phyloP scores from a whole-genome alignment of 2,113 vertebrate species.

The Chamaea fasciata region DNA sequence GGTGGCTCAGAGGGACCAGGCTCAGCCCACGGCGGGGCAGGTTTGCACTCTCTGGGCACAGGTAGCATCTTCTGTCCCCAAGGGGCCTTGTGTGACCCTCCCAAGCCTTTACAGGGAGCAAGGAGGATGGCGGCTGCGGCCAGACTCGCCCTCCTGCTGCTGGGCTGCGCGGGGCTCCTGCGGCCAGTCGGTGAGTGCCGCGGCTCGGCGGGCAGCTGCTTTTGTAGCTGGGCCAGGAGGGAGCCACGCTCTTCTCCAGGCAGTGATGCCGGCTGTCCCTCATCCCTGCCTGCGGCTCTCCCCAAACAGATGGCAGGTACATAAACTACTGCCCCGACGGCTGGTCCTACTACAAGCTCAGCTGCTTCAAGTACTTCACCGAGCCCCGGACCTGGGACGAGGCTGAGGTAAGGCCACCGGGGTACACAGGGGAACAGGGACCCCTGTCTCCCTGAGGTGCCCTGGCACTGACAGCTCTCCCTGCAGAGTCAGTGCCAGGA shows the following conservation, averaged over 20 bases:
- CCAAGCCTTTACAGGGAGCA: not conserved
- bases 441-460: fast-evolving
- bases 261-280: fast-evolving
- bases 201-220: fast-evolving
- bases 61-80: not conserved
- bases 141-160: not conserved
- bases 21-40: not conserved
- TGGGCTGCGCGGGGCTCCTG: not conserved
- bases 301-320: not conserved
- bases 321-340: not conserved
- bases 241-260: not conserved
- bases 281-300: fast-evolving
- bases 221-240: fast-evolving
- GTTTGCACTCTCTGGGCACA: not conserved
- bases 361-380: slow-evolving; percentile 58
- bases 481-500: slow-evolving; percentile 45
- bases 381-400: slow-evolving; percentile 8
- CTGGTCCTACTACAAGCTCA: slow-evolving; percentile 52
- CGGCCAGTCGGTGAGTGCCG: not conserved
- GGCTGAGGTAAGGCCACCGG: slow-evolving; percentile 36
- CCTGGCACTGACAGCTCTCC: not conserved
- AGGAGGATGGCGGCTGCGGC: not conserved
- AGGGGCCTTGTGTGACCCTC: not conserved
- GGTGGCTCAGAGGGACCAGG: not conserved
- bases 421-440: fast-evolving